Conservation (phyloP, 2,888 invertebrate genomes). For the Thelaira solivaga region DNA sequence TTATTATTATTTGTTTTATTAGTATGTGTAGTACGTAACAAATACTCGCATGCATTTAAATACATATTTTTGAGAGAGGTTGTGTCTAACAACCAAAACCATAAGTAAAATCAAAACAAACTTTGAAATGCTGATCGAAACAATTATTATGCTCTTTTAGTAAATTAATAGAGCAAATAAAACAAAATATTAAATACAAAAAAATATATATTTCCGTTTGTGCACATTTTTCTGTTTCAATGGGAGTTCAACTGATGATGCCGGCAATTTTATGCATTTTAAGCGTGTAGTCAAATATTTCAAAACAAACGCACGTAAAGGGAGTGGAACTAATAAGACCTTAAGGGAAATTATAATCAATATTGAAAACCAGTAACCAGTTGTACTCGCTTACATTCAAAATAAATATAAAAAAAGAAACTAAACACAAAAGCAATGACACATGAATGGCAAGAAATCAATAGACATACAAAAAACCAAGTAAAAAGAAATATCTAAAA, state of each 20-base stretch:
- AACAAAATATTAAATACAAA: conserved; percentile 46
- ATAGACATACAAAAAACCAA: conserved; percentile 10
- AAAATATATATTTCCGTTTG: conserved; percentile 53
- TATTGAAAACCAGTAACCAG: conserved; percentile 38
- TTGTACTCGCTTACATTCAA: conserved; percentile 21
- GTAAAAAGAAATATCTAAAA: not conserved
- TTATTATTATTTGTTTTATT: too few relatives aligned
- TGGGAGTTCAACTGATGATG: conserved; percentile 43
- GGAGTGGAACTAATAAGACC: conserved; percentile 51
- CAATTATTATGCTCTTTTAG: conserved; percentile 56
- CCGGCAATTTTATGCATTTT: conserved; percentile 60
- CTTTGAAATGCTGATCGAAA: conserved; percentile 54
- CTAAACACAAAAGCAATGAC: conserved; percentile 51
- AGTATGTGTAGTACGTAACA: too few relatives aligned
- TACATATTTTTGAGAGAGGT: too few relatives aligned
- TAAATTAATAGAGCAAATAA: conserved; percentile 37
- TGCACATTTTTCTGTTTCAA: not conserved
- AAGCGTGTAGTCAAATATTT: conserved; percentile 39
- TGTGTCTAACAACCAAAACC: too few relatives aligned
- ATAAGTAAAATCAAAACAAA: conserved; percentile 55
- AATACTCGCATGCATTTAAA: too few relatives aligned
- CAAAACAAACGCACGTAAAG: conserved; percentile 50
- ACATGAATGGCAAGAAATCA: conserved; percentile 42
- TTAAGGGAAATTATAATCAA: conserved; percentile 45
- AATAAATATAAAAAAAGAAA: conserved; percentile 12